phyloP scores from a whole-genome alignment of 2,888 invertebrate species.

The Gastracanthus pulcherrimus region DNA sequence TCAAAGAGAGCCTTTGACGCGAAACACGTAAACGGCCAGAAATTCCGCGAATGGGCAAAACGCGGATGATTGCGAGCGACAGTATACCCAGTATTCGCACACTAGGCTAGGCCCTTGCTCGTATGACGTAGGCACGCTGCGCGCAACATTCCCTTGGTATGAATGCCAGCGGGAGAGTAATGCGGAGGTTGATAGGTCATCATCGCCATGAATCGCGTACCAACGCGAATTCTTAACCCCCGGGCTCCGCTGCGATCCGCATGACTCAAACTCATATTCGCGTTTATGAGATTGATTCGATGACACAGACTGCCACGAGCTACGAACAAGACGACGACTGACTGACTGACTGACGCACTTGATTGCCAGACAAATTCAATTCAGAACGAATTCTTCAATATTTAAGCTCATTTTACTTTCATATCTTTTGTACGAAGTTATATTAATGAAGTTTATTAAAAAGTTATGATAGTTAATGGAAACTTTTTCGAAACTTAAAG shows the following conservation, averaged over 20 bases:
- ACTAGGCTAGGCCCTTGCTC: too few species aligned
- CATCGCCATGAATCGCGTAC: neutral
- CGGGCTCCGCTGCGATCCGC: neutral
- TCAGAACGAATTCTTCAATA: too few species aligned
- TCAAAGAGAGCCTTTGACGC: too few species aligned
- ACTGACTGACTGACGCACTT: neutral
- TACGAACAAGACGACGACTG: neutral
- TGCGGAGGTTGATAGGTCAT: neutral
- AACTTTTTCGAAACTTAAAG: too few species aligned
- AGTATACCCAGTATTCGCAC: too few species aligned
- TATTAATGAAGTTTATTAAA: too few species aligned
- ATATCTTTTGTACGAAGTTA: too few species aligned
- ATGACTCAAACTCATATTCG: slow-evolving; percentile 25
- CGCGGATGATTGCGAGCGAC: too few species aligned
- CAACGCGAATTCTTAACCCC: too few species aligned
- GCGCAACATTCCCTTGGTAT: too few species aligned
- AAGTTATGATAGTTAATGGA: too few species aligned
- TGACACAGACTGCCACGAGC: neutral
- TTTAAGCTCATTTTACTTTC: too few species aligned
- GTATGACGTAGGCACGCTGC: neutral
- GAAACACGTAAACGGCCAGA: neutral
- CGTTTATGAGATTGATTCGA: slow-evolving; percentile 1
- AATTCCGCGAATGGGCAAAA: neutral
- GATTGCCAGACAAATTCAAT: neutral
- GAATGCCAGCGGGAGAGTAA: neutral